Conservation (phyloP, 2,888 invertebrate genomes). For the Teleogryllus oceanicus region DNA sequence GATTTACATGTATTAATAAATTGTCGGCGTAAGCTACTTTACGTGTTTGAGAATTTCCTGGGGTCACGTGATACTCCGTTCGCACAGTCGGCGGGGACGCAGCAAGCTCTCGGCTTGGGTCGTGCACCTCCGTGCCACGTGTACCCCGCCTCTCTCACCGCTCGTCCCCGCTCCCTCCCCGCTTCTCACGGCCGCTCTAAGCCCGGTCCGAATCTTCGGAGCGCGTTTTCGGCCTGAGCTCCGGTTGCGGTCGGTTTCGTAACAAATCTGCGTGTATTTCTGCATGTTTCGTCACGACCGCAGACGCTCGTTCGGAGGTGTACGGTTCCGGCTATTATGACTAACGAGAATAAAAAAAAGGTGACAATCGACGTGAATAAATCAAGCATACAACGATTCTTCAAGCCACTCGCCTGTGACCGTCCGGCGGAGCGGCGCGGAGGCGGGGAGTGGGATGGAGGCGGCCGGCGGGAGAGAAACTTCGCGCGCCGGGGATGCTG, state of each 20-base stretch:
- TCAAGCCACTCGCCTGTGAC: neutral
- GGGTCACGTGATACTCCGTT: neutral
- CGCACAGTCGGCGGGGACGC: too few relatives aligned
- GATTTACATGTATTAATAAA: conserved; percentile 10
- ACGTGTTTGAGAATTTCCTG: conserved; percentile 2
- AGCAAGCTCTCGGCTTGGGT: too few relatives aligned
- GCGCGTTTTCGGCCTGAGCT: neutral
- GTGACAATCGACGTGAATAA: conserved; percentile 3
- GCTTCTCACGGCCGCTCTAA: neutral
- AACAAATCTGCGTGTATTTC: conserved; percentile 11
- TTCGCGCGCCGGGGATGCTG: neutral
- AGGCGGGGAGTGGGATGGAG: neutral
- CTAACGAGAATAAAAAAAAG: conserved; percentile 2
- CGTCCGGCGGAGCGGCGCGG: neutral
- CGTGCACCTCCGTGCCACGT: too few relatives aligned
- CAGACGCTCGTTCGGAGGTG: conserved; percentile 3
- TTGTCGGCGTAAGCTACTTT: neutral
- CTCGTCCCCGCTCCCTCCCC: too few relatives aligned
- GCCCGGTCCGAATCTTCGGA: neutral
- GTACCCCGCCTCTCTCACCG: too few relatives aligned
- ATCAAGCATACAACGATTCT: conserved; percentile 3
- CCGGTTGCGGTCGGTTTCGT: neutral
- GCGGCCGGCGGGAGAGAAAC: neutral
- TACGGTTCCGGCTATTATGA: conserved; percentile 18
- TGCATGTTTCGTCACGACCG: neutral